phyloP scores from a whole-genome alignment of 2,113 vertebrate species.

The Hydropotes inermis region DNA sequence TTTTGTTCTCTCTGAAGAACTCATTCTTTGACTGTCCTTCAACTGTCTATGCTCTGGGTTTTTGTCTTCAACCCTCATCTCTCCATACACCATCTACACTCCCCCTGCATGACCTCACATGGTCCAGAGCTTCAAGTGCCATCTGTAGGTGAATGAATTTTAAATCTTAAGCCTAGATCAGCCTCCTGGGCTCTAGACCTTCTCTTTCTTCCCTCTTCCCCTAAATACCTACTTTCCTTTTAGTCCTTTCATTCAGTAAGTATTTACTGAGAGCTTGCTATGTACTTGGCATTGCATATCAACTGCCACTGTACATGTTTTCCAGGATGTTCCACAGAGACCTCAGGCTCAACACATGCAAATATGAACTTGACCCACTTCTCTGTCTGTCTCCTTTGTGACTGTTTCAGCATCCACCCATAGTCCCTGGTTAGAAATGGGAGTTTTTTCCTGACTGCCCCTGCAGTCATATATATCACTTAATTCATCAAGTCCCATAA shows the following conservation, averaged over 20 bases:
- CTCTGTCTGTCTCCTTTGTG: background rate
- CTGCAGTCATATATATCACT: background rate
- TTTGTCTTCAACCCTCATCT: background rate
- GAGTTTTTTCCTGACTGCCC: background rate
- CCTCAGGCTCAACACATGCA: background rate
- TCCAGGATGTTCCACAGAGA: background rate
- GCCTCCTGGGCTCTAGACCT: background rate
- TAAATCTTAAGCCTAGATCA: background rate
- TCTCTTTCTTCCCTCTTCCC: background rate
- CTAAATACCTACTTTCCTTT: background rate
- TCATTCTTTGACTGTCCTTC: background rate
- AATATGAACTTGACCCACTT: background rate
- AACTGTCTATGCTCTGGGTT: background rate
- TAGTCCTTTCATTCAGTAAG: background rate
- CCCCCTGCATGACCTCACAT: background rate
- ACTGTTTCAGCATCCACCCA: background rate
- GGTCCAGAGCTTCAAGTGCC: background rate
- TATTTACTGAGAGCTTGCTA: background rate
- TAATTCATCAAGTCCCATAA: background rate
- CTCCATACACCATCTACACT: background rate
- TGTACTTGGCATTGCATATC: background rate
- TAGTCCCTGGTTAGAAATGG: background rate
- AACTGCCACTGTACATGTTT: background rate
- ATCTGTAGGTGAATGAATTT: background rate
- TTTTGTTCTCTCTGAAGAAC: background rate